Percentiles rank a stretch among this genome's conserved stretches.
Conservation (phyloP, 2,888 invertebrate genomes). For the Chrysolina americana region DNA sequence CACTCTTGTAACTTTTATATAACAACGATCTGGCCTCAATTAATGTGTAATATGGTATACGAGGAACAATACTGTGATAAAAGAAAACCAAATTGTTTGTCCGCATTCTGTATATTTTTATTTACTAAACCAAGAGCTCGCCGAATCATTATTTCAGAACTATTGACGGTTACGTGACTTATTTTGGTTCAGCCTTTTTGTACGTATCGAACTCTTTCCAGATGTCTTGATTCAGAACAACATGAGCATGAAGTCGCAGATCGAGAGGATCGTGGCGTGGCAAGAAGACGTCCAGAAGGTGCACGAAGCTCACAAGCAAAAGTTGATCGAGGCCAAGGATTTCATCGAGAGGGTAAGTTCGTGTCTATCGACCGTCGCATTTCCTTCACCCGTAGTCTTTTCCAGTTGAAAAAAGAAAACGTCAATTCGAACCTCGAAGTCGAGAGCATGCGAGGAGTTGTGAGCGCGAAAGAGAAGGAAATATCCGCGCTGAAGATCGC, state of each 20-base stretch:
- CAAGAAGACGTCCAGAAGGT: slow-evolving; percentile 78
- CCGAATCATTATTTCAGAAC: too few relatives aligned
- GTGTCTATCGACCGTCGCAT: too few relatives aligned
- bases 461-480: slow-evolving; percentile 50
- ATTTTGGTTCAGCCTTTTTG: too few relatives aligned
- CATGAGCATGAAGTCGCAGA: slow-evolving; percentile 78
- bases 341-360: slow-evolving; percentile 69
- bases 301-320: slow-evolving; percentile 76
- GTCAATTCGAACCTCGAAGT: slow-evolving; percentile 44
- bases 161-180: too few relatives aligned
- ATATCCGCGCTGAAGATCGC: slow-evolving; percentile 69
- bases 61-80: too few relatives aligned
- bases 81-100: too few relatives aligned
- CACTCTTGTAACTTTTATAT: too few relatives aligned
- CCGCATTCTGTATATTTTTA: too few relatives aligned
- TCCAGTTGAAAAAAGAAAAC: slow-evolving; percentile 62
- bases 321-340: slow-evolving; percentile 77
- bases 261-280: slow-evolving; percentile 74
- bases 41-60: too few relatives aligned
- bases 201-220: slow-evolving; percentile 62
- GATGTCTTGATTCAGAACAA: slow-evolving; percentile 79
- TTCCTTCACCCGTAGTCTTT: slow-evolving; percentile 28
- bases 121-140: too few relatives aligned
- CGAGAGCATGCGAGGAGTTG: slow-evolving; percentile 42
- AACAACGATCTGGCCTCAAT: too few relatives aligned